These are phyloP conservation scores for Eulemur mongoz DNA, from an alignment of 2,797 vertebrate genomes.

Conservation along the genomic window DNA sequence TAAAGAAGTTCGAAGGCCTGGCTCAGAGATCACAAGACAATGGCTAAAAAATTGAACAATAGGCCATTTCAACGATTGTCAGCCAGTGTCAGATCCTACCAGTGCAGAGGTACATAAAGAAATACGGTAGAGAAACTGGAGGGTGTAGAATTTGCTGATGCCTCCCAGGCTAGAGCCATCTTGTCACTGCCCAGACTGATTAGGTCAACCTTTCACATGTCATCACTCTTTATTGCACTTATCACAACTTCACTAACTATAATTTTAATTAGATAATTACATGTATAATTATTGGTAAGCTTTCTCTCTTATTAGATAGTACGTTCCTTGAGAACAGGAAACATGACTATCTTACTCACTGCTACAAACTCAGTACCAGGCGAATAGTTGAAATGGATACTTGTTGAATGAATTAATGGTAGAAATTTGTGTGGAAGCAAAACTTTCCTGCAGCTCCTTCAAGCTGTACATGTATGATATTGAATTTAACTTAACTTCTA, in stretches of 20 bases:
- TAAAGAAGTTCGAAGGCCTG: not conserved
- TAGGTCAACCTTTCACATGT: not conserved
- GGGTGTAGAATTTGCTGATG: not conserved
- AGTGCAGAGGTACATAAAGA: not conserved
- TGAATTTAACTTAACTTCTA: not conserved
- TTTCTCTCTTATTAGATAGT: not conserved
- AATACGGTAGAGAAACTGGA: not conserved
- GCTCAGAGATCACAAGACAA: not conserved
- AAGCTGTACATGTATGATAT: slow-evolving; percentile 12
- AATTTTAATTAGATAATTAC: not conserved
- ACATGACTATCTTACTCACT: not conserved
- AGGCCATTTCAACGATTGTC: not conserved
- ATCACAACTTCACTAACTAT: not conserved
- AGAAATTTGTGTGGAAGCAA: not conserved
- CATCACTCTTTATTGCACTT: not conserved
- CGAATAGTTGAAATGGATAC: not conserved
- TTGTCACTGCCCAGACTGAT: not conserved
- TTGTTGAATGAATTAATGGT: not conserved
- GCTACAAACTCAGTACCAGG: not conserved
- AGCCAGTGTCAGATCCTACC: not conserved
- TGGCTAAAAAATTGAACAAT: not conserved
- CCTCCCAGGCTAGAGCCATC: not conserved
- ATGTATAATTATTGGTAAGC: not conserved
- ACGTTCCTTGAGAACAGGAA: not conserved
- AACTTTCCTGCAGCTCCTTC: not conserved